Base-by-base conservation (phyloP, 1,140 invertebrate species). In the Wiebesia pumilae region DNA sequence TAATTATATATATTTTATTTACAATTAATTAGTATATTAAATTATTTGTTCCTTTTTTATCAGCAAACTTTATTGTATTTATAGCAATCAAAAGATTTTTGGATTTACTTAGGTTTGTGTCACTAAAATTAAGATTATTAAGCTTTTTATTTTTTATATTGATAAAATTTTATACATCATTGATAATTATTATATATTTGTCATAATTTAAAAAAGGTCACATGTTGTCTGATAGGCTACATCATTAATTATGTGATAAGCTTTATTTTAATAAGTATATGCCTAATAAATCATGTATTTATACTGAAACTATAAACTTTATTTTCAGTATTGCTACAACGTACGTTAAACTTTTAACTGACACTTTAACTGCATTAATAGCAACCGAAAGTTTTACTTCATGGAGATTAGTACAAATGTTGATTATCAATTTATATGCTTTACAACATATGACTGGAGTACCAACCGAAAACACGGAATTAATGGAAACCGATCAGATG, bases 371-470 rank as follows among this genome's bases (percentile, higher is more conserved):
- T 4, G 95, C 96, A 1, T 94, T 97, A 65, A 95, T 97, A 1
- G 97, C 96, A 0, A 97, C 97, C 0, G 96, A 97, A 90, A 96
- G 96, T 90, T 96, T 98, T 82, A 95, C 95, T 85, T 95, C 95
- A 6, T 95, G 96, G 92, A 96, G 96, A 87, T 93, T 98, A n/a
- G 94, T 95, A 51, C 94, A 97, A 94, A 97, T 97, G 95, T 94
- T 96, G 30, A 95, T 96, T 51, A 96, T 98, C 30, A 96, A 97
- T 90, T 94, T 97, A 67, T 97, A 96, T 93, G 94, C 96, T 1
- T 94, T 97, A 85, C 95, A 96, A 89, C 95, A 96, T 83, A 92
- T 94, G 0, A 94, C 94, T 4, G 95, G 94, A 90, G 88, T 88
- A 38, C 79, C 83, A 4, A 54, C 58, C 9, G 90, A 90, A 58